Evolutionary conservation across 2,113 vertebrate genomes (phyloP).

Genomic region (Symphodus melops): DNA sequence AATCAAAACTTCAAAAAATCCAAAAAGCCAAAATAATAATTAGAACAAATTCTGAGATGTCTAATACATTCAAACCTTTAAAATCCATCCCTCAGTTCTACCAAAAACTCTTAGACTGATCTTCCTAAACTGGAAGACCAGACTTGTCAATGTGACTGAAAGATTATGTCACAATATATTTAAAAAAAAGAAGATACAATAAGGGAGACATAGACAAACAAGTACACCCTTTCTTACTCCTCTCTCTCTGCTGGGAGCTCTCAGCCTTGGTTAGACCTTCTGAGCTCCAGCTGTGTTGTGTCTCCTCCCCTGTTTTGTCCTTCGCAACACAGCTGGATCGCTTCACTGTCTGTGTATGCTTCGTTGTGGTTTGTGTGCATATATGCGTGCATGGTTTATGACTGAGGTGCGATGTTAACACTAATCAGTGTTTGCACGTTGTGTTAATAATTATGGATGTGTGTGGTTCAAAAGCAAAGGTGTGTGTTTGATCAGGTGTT

Average conservation of each 20-base stretch:
- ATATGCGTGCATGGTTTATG: slow-evolving; percentile 21
- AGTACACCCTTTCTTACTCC: not conserved
- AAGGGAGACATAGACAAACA: not conserved
- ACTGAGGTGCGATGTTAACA: not conserved
- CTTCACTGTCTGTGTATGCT: slow-evolving; percentile 42
- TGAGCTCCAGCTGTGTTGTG: slow-evolving; percentile 60
- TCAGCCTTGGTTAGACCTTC: slow-evolving; percentile 29
- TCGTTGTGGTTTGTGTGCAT: slow-evolving; percentile 15
- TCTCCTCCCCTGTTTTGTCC: slow-evolving; percentile 67
- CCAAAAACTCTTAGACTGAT: not conserved
- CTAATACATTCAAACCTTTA: too few species aligned
- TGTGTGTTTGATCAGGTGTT: not conserved
- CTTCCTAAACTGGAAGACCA: not conserved
- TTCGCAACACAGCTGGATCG: slow-evolving; percentile 68
- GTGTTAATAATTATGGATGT: not conserved
- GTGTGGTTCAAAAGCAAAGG: not conserved
- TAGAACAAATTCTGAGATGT: not conserved
- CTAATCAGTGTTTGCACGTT: not conserved
- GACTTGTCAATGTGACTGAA: not conserved
- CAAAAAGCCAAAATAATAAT: not conserved
- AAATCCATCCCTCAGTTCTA: not conserved
- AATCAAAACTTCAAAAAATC: too few species aligned
- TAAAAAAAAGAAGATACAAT: too few species aligned
- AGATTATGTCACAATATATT: not conserved
- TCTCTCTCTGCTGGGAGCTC: slow-evolving; percentile 9